Conservation (phyloP, 1,140 invertebrate species). For the Proales similis region DNA sequence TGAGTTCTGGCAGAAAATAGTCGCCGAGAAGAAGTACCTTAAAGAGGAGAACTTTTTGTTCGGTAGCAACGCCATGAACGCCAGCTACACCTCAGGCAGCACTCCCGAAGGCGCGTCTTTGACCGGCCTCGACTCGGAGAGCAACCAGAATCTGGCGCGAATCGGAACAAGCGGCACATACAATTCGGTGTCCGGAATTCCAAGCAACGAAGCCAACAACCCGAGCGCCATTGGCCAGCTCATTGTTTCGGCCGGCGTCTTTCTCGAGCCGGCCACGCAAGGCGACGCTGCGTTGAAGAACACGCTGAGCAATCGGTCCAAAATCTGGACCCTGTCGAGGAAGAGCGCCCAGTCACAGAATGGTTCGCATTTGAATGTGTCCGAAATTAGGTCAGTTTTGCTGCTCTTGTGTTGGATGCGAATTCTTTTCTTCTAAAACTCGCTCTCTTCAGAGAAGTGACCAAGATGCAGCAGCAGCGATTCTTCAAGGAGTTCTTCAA, state of each 20-base stretch:
- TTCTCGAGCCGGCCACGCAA: not conserved
- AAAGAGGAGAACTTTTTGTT: constrained; percentile 51
- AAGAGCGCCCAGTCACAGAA: too few species aligned
- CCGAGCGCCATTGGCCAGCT: not conserved
- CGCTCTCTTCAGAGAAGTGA: not conserved
- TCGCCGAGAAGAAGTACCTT: constrained; percentile 92
- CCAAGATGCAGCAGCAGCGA: constrained; percentile 13
- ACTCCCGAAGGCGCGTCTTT: constrained; percentile 8
- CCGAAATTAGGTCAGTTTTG: too few species aligned
- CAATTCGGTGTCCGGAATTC: constrained; percentile 22
- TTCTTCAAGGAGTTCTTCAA: constrained; percentile 82
- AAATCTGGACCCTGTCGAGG: too few species aligned
- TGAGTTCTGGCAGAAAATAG: constrained; percentile 89
- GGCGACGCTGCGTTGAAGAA: not conserved
- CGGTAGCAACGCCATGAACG: not conserved
- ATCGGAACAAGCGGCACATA: constrained; percentile 14
- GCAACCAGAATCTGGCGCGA: not conserved
- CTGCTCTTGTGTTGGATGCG: too few species aligned
- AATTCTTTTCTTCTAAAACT: not conserved
- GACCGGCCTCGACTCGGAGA: not conserved
- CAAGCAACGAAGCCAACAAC: not conserved
- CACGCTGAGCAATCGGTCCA: not conserved
- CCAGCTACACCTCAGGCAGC: not conserved
- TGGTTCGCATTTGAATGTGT: too few species aligned
- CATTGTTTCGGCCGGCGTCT: not conserved